Percentiles rank a stretch among this genome's conserved stretches.
Evolutionary conservation across 2,797 vertebrate genomes (phyloP).

Genomic region (Sebastes iracundus): DNA sequence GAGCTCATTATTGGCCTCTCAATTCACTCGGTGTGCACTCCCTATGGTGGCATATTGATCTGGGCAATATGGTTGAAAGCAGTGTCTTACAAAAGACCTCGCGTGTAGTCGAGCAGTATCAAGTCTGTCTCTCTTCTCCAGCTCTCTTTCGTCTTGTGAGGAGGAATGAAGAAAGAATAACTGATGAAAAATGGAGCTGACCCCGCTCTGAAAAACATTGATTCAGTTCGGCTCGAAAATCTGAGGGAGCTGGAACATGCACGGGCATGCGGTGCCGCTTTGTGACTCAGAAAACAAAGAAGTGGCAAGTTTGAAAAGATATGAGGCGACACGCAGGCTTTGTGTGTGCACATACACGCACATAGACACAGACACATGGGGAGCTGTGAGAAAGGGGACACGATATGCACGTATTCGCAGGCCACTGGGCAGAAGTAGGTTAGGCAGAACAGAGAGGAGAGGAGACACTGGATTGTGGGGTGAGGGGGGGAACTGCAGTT

Average conservation of each 20-base stretch:
- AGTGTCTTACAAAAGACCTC: conserved; percentile 64
- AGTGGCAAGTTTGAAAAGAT: conserved; percentile 57
- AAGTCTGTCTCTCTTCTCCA: background rate
- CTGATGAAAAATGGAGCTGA: conserved; percentile 58
- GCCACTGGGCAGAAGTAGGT: conserved; percentile 53
- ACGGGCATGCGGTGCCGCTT: conserved; percentile 47
- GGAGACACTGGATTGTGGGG: conserved; percentile 12
- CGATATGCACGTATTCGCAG: conserved; percentile 37
- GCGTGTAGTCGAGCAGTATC: conserved; percentile 28
- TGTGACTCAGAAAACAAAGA: conserved; percentile 58
- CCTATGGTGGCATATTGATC: conserved; percentile 75
- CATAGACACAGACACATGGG: background rate
- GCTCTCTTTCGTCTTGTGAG: conserved; percentile 24
- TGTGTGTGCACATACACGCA: background rate
- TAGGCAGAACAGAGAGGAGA: conserved; percentile 36
- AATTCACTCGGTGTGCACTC: conserved; percentile 65
- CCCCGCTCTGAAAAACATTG: conserved; percentile 58
- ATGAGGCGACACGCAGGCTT: conserved; percentile 47
- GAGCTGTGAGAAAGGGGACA: conserved; percentile 38
- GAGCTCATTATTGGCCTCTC: conserved; percentile 74
- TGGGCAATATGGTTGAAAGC: conserved; percentile 59
- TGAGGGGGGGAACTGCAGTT: background rate
- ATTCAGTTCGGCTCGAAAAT: conserved; percentile 66
- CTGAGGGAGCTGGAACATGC: conserved; percentile 42
- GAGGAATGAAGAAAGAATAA: conserved; percentile 49